Percentiles rank a stretch among this genome's conserved stretches.
Conservation (phyloP, 2,113 vertebrate species). For the Centropus unirufus region DNA sequence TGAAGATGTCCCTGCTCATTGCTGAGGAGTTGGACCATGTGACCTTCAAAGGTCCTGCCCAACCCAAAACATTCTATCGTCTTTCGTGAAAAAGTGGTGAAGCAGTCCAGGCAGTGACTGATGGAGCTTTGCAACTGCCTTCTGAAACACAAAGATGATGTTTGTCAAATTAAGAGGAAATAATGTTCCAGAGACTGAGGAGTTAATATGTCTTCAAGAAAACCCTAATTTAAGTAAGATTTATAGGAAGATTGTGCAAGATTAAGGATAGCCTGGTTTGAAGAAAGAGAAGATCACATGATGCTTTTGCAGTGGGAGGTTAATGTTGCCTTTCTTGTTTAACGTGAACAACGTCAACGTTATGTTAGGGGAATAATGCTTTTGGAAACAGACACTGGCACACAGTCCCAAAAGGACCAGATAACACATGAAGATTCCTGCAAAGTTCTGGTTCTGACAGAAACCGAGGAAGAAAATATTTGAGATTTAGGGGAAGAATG, state of each 20-base stretch:
- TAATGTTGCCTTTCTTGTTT: not conserved
- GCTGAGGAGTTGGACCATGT: too few relatives aligned
- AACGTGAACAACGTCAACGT: too few relatives aligned
- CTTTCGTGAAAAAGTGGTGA: not conserved
- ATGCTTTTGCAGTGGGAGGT: too few relatives aligned
- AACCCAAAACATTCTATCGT: too few relatives aligned
- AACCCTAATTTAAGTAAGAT: not conserved
- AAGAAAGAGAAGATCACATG: not conserved
- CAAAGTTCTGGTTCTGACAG: not conserved
- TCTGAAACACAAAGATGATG: not conserved
- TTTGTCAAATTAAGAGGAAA: not conserved
- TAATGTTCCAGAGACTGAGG: not conserved
- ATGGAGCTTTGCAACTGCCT: not conserved
- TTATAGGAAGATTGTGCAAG: not conserved
- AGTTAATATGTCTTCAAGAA: not conserved
- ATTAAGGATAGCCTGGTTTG: not conserved
- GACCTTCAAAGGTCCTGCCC: too few relatives aligned
- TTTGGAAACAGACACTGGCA: accelerated
- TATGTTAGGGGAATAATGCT: not conserved
- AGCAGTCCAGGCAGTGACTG: not conserved
- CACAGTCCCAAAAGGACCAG: not conserved
- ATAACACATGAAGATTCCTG: too few relatives aligned
- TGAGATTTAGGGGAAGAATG: not conserved
- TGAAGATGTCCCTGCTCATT: too few relatives aligned
- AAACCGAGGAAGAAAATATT: not conserved